Base-by-base conservation (phyloP, 2,888 invertebrate genomes). In the Torymus texanus region DNA sequence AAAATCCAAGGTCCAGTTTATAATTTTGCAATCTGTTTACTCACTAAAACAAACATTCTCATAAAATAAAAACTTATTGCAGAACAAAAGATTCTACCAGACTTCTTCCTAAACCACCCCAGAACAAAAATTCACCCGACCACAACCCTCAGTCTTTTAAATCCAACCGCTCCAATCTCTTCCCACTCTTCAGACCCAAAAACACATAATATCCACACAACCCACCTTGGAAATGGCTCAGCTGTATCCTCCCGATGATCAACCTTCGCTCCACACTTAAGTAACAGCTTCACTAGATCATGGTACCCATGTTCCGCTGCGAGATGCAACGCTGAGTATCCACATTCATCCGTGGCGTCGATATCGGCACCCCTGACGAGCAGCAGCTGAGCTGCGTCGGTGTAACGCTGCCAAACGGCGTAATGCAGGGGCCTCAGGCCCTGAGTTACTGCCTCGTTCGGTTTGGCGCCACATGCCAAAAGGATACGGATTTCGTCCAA, bases 361-460 rank as follows among this genome's bases (percentile, higher is more conserved):
- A 96, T 94, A 87, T 96, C 94, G 84, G 96, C 94, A 10, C 96
- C 97, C 55, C 96, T 92, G 0, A 96, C 95, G 61, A 97, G 91
- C 68, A 97, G 91, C 73, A 97, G 91, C 74, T 95, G 93, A 0
- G 96, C 95, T 0, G 97, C 97, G 84, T 96, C 96, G 83, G 93
- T 92, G 88, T 95, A 93, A 50, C 84, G 83, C 88, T 96, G 96
- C 94, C 97, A 97, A 83, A 97, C 96, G 0, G 97, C 97, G 91
- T 98, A 98, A 91, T 98, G 98, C 55, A 98, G 91, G 0, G 97
- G 97, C 78, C 95, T 93, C 66, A 98, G 92, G 1, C 97, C 97
- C 89, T 96, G 95, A 0, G 95, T 95, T 51, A 97, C 96, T 29
- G 95, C 93, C 84, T 95, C 95, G 87, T 95, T 94, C 24, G 94